A percentile compares a stretch with the other conserved stretches of the same genome.
phyloP scores from a whole-genome alignment of 2,888 invertebrate genomes.

The Ochropleura leucogaster region DNA sequence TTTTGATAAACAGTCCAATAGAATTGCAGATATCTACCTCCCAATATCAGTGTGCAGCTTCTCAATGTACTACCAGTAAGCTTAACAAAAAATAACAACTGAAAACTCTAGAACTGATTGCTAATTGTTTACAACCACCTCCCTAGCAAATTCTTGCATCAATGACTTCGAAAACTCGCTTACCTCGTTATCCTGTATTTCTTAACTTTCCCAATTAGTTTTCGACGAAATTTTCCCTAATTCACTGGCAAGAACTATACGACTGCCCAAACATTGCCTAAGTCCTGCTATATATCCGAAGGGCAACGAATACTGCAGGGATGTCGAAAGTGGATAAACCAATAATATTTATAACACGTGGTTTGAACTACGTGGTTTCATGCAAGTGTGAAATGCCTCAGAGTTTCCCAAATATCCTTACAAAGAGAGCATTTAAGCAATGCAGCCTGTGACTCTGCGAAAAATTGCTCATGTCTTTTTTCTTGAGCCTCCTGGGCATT shows the following conservation, averaged over 20 bases:
- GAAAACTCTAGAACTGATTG: constrained; percentile 18
- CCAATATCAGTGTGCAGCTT: not conserved
- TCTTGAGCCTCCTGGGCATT: not conserved
- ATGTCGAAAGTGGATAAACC: constrained; percentile 42
- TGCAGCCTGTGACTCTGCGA: not conserved
- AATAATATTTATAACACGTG: not conserved
- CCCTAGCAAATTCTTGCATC: constrained; percentile 4
- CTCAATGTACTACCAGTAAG: not conserved
- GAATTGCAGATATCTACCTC: not conserved
- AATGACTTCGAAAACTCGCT: constrained; percentile 8
- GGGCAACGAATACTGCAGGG: constrained; percentile 38
- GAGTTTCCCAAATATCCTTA: too few relatives aligned
- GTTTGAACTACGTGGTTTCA: not conserved
- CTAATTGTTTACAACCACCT: not conserved
- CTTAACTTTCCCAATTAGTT: constrained; percentile 15
- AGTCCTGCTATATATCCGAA: constrained; percentile 56
- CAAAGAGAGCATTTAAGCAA: not conserved
- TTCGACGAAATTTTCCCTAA: constrained; percentile 24
- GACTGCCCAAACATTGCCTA: constrained; percentile 36
- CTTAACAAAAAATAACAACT: not conserved
- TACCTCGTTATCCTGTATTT: constrained; percentile 46
- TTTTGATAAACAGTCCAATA: constrained; percentile 2
- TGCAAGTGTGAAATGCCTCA: not conserved
- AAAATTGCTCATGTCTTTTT: not conserved
- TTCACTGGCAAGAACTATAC: constrained; percentile 32